These are phyloP conservation scores for Scrobipalpa atriplicella DNA, from an alignment of 2,888 invertebrate genomes.

Conservation along the genomic window DNA sequence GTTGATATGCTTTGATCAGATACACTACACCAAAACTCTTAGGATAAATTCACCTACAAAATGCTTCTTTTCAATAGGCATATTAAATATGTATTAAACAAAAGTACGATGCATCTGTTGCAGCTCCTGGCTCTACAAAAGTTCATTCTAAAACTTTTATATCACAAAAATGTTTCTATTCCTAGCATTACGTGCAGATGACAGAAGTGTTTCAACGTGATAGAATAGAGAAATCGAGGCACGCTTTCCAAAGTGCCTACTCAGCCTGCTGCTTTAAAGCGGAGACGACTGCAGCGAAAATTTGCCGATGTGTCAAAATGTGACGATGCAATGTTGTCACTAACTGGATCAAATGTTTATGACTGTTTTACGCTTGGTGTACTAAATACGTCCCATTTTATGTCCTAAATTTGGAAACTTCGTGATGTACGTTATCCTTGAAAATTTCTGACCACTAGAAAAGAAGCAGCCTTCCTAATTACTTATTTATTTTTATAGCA, in stretches of 20 bases:
- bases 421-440: neutral
- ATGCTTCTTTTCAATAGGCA: no score
- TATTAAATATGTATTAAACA: no score
- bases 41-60: no score
- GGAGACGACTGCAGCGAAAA: neutral
- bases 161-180: constrained; percentile 3
- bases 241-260: constrained; percentile 5
- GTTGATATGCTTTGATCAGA: no score
- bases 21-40: no score
- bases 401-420: neutral
- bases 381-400: neutral
- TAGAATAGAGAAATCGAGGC: neutral
- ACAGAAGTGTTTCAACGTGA: constrained; percentile 29
- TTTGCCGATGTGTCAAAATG: neutral
- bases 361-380: neutral
- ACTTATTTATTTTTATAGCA: no score
- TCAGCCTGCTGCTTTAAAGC: constrained; percentile 4
- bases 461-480: no score
- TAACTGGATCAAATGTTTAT: neutral
- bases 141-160: neutral
- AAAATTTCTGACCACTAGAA: neutral
- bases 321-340: neutral
- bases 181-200: constrained; percentile 28
- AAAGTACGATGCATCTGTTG: neutral
- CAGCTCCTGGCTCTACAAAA: neutral